Percentiles rank a stretch among this genome's conserved stretches.
phyloP scores from a whole-genome alignment of 2,113 vertebrate species.

The Columbina picui region DNA sequence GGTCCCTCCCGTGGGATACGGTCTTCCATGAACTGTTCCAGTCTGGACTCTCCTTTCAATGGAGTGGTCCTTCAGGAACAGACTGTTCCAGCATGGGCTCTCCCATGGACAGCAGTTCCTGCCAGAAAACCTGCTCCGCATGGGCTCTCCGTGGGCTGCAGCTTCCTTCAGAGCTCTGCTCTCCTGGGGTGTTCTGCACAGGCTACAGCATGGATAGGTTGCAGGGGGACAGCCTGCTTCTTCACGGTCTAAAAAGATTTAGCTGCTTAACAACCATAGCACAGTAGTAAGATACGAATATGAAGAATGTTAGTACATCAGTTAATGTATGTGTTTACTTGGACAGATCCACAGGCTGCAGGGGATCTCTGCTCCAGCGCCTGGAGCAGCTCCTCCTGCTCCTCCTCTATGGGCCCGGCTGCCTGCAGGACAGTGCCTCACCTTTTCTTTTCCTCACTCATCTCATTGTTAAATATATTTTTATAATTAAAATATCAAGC shows the following conservation, averaged over 20 bases:
- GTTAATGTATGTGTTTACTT: neutral
- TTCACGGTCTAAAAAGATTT: rapidly evolving
- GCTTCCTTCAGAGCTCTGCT: neutral
- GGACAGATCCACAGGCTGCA: neutral
- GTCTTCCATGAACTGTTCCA: neutral
- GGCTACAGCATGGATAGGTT: rapidly evolving
- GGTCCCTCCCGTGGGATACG: rapidly evolving
- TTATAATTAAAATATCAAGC: neutral
- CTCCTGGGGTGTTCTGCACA: neutral
- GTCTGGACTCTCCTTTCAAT: rapidly evolving
- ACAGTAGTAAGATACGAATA: neutral
- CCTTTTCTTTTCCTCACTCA: neutral
- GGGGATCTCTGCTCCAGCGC: neutral
- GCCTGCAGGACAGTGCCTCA: neutral
- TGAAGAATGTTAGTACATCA: neutral
- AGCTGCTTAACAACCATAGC: neutral
- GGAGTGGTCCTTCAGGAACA: neutral
- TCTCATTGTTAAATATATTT: neutral
- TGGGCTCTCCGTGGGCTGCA: neutral
- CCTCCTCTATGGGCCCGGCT: neutral
- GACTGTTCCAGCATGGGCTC: rapidly evolving
- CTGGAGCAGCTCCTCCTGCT: neutral
- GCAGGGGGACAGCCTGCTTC: neutral
- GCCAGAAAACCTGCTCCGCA: rapidly evolving
- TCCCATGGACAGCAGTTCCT: rapidly evolving